Evolutionary conservation across 2,888 invertebrate species (phyloP), one percentile per base, ranked within the genome.

Genomic region (Morpho achilles): DNA sequence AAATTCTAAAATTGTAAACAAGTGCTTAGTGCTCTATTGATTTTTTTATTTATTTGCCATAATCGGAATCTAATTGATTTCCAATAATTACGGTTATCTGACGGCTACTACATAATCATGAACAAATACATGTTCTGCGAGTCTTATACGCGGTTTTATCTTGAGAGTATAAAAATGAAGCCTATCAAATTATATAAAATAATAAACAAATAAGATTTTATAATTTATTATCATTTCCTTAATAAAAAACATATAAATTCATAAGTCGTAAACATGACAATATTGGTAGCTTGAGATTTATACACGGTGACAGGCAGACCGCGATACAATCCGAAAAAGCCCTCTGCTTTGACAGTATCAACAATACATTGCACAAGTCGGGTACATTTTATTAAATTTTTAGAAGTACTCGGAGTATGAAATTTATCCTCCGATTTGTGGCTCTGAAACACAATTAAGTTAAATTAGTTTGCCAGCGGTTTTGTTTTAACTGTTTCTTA

Each of bases 211-310:
- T 10, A 43, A 55, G 10, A 50, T 39, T 50, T 39, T 43, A 53
- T 23, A 46, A 8, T 39, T 32, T 54, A n/a, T 53, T 49, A 7
- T 61, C 61, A 3, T 71, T n/a, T 53, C 77, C 84, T 78, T 1
- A 82, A 60, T 0, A 66, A 51, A 47, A 72, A 76, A 61, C 87
- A 87, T 1, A 78, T 50, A 0, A 84, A 68, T 63, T 89, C 89
- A 56, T 89, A 89, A 0, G 79, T 72, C 0, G 85, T 84, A 61
- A 83, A 89, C 0, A 82, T 77, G 0, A 82, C 66, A 0, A 89
- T 58, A 53, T 81, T 87, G 1, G 82, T 79, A 1, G 86, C 1
- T 46, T 87, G 86, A 0, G 89, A 77, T 53, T 89, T 89, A 57
- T 73, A 75, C 0, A 86, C 67, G 0, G 88, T 86, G 7, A 88